These are phyloP conservation scores for Tadarida brasiliensis DNA, from an alignment of 2,797 vertebrate species.

Conservation along the genomic window DNA sequence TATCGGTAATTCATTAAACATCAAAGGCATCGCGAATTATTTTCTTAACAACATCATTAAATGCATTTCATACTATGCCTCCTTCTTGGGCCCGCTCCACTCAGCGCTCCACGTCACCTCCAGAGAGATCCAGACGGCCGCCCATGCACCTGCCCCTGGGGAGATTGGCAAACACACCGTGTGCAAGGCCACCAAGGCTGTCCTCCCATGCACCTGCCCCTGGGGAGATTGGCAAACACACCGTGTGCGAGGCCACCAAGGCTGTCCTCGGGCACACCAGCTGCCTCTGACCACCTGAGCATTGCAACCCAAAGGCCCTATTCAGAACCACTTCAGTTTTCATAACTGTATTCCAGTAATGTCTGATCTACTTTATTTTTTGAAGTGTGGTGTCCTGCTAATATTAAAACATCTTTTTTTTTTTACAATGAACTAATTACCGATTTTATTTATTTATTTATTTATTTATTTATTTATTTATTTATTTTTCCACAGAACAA, in stretches of 20 bases:
- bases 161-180: not conserved
- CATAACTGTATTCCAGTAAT: not conserved
- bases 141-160: not conserved
- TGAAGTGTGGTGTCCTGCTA: not conserved
- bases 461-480: too few species aligned
- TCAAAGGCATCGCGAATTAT: not conserved
- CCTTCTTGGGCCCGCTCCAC: too few species aligned
- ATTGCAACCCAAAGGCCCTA: not conserved
- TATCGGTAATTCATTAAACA: not conserved
- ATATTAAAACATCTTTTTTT: not conserved
- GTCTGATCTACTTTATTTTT: not conserved
- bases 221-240: not conserved
- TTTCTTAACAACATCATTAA: not conserved
- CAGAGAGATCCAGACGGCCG: not conserved
- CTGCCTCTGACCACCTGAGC: not conserved
- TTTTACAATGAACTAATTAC: not conserved
- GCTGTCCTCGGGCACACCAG: not conserved
- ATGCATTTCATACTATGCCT: not conserved
- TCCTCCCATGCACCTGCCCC: not conserved
- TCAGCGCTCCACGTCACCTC: not conserved
- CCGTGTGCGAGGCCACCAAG: not conserved
- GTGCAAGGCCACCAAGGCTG: not conserved
- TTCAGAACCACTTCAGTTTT: not conserved
- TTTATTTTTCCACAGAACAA: constrained; percentile 88
- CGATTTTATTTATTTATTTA: not conserved